phyloP scores from a whole-genome alignment of 2,113 vertebrate genomes.

The Lagopus leucura region DNA sequence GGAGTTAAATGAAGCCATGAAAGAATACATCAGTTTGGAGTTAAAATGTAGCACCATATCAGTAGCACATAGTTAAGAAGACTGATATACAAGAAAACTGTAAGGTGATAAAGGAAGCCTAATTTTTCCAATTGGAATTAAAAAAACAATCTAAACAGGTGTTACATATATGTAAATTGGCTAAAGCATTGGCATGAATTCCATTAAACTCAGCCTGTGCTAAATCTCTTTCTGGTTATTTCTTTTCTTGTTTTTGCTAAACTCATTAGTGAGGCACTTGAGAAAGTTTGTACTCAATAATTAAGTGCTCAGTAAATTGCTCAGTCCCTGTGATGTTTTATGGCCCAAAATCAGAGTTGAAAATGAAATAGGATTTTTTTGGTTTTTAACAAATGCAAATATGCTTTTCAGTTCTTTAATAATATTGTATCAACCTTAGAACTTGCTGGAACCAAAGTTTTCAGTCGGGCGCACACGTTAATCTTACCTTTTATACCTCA shows the following conservation, averaged over 20 bases:
- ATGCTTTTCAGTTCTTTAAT: not conserved
- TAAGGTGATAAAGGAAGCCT: not conserved
- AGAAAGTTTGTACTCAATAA: not conserved
- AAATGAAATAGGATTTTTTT: not conserved
- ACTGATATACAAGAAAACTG: not conserved
- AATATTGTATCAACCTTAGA: not conserved
- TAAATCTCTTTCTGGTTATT: not conserved
- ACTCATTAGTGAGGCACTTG: not conserved
- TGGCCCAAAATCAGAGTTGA: not conserved
- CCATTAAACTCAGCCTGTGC: not conserved
- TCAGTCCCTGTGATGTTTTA: not conserved
- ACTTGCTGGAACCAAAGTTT: not conserved
- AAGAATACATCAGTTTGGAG: not conserved
- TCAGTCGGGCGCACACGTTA: not conserved
- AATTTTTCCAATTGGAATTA: not conserved
- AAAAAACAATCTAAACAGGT: not conserved
- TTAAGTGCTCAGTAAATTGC: conserved; percentile 9
- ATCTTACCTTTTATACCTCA: not conserved
- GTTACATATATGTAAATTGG: not conserved
- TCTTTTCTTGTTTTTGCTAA: not conserved
- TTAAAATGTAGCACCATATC: not conserved
- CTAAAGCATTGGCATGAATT: not conserved
- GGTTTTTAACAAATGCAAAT: not conserved
- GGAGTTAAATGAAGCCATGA: not conserved
- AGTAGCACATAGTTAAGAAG: not conserved